Conservation (phyloP, 2,888 invertebrate genomes). For the Drosophila cracens region DNA sequence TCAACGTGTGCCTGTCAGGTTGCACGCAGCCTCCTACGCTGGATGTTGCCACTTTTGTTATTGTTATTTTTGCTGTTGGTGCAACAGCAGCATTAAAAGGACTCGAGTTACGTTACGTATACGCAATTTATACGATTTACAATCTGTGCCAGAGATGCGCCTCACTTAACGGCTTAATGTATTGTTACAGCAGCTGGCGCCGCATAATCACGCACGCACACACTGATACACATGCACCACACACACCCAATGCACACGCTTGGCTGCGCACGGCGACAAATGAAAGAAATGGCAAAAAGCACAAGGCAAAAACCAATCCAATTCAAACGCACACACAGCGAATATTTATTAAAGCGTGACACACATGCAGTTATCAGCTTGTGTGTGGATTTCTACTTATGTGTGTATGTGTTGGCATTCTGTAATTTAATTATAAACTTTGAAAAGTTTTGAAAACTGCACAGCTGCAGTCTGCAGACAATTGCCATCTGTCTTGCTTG, state of each 20-base stretch:
- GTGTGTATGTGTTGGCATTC: slow-evolving; percentile 46
- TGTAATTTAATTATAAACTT: slow-evolving; percentile 83
- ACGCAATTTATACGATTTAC: slow-evolving; percentile 63
- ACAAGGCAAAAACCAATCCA: slow-evolving; percentile 59
- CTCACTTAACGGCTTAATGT: slow-evolving; percentile 80
- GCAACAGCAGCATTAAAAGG: slow-evolving; percentile 32
- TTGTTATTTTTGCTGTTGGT: slow-evolving; percentile 13
- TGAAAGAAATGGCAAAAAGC: slow-evolving; percentile 55
- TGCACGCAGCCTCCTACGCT: slow-evolving; percentile 4
- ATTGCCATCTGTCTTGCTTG: slow-evolving; percentile 32
- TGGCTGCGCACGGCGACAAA: slow-evolving; percentile 32
- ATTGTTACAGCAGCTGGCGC: slow-evolving; percentile 72
- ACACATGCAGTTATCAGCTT: slow-evolving; percentile 27
- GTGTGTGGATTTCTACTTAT: slow-evolving; percentile 2
- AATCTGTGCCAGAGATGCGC: slow-evolving; percentile 65
- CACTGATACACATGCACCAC: slow-evolving; percentile 11
- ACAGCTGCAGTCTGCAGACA: slow-evolving; percentile 59
- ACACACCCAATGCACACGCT: slow-evolving; percentile 31
- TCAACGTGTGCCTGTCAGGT: slow-evolving; percentile 36
- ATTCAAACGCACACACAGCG: slow-evolving; percentile 31
- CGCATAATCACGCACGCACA: slow-evolving; percentile 54
- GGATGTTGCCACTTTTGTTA: slow-evolving; percentile 9
- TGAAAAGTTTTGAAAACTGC: slow-evolving; percentile 78
- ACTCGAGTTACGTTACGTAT: slow-evolving; percentile 47
- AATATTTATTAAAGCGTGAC: slow-evolving; percentile 46